Evolutionary conservation across 2,797 vertebrate species (phyloP).

Genomic region (Salmo trutta): DNA sequence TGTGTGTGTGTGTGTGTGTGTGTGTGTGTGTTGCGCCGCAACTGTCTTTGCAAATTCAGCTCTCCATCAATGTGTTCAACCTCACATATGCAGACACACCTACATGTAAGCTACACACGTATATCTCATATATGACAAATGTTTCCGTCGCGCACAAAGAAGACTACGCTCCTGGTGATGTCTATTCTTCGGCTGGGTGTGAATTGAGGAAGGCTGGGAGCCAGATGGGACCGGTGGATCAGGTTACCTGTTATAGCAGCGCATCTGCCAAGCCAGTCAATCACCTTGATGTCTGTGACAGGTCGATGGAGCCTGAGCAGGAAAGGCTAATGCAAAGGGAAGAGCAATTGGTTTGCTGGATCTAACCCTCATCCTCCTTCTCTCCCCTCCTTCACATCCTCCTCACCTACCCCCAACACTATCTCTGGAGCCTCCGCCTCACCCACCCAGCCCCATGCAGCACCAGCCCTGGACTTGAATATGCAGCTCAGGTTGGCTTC

Average conservation of each 20-base stretch:
- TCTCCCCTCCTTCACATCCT: conserved; percentile 45
- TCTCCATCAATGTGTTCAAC: neutral
- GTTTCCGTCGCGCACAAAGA: neutral
- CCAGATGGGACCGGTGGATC: conserved; percentile 93
- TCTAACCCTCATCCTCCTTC: conserved; percentile 47
- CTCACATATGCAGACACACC: neutral
- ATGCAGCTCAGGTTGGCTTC: conserved; percentile 1
- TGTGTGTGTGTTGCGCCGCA: conserved; percentile 30
- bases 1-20: too few species aligned
- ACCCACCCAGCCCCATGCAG: neutral
- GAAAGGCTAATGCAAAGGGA: conserved; percentile 79
- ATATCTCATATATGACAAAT: neutral
- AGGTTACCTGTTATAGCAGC: conserved; percentile 91
- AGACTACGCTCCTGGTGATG: conserved; percentile 52
- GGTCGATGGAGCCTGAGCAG: conserved; percentile 83
- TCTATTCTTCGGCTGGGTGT: conserved; percentile 83
- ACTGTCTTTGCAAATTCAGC: conserved; percentile 2
- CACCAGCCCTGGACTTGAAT: neutral
- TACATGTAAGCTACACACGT: neutral
- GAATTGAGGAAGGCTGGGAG: conserved; percentile 89
- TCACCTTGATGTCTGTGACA: conserved; percentile 89
- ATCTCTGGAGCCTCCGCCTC: neutral
- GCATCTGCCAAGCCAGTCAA: conserved; percentile 93
- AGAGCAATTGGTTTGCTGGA: conserved; percentile 66
- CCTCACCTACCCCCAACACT: conserved; percentile 39